Conservation (phyloP, 1,140 invertebrate genomes). For the Formica exsecta region DNA sequence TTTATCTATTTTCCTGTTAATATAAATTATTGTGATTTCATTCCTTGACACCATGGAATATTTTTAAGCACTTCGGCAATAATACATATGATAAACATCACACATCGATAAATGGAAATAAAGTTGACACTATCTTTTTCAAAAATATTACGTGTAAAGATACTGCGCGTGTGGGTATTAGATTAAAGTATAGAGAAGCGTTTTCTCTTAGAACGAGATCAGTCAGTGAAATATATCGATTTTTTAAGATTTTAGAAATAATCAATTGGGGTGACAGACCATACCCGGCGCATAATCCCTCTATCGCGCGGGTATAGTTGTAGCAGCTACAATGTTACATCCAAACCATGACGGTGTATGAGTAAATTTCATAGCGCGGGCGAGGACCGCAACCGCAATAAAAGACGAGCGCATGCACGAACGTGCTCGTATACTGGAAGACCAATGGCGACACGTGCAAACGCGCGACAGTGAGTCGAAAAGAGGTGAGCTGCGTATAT, state of each 20-base stretch:
- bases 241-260: conserved; percentile 19
- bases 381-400: conserved; percentile 72
- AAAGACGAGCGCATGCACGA: conserved; percentile 75
- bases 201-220: conserved; percentile 12
- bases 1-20: neutral
- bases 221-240: conserved; percentile 7
- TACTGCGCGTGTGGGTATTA: neutral
- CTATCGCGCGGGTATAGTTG: conserved; percentile 20
- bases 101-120: neutral
- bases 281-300: conserved; percentile 21
- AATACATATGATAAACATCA: neutral
- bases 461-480: conserved; percentile 48
- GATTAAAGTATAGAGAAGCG: conserved; percentile 11
- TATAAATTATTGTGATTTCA: neutral
- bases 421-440: conserved; percentile 55
- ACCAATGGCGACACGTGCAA: conserved; percentile 62
- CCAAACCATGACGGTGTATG: conserved; percentile 27
- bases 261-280: conserved; percentile 1
- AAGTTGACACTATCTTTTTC: neutral
- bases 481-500: conserved; percentile 37
- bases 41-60: neutral
- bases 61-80: neutral
- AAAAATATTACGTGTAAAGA: neutral
- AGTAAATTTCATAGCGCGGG: conserved; percentile 75
- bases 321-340: conserved; percentile 53